Conservation (phyloP, 1,140 invertebrate genomes). For the Probaryconus sp. region DNA sequence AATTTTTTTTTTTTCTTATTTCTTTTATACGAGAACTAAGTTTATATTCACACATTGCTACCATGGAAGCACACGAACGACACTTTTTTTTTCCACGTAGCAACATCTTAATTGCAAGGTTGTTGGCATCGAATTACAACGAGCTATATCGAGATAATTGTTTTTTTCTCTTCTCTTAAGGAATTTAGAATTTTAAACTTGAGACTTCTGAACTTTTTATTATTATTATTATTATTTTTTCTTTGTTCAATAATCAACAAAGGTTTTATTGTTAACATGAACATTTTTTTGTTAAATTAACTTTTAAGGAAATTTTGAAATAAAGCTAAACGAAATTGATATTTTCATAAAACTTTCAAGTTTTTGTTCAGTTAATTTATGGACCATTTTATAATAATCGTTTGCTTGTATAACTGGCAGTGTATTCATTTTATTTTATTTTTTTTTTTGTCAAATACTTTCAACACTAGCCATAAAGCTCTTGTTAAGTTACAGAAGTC, state of each 20-base stretch:
- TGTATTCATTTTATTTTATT: not conserved
- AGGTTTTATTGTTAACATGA: not conserved
- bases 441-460: too few relatives aligned
- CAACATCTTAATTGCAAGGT: conserved; percentile 41
- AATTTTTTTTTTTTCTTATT: too few relatives aligned
- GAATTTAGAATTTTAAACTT: conserved; percentile 42
- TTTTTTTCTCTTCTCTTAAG: too few relatives aligned
- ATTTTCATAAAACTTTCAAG: too few relatives aligned
- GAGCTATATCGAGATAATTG: conserved; percentile 34
- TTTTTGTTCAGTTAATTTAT: too few relatives aligned
- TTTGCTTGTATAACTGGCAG: not conserved
- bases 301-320: not conserved
- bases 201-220: conserved; percentile 61
- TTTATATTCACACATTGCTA: not conserved
- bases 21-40: too few relatives aligned
- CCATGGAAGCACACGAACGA: conserved; percentile 71
- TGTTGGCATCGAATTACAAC: conserved; percentile 45
- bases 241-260: not conserved
- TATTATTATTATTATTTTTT: too few relatives aligned
- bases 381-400: too few relatives aligned
- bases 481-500: not conserved
- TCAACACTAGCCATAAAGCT: not conserved
- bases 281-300: not conserved
- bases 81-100: conserved; percentile 49
- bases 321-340: too few relatives aligned